A percentile compares a stretch with the other conserved stretches of the same genome.
Evolutionary conservation across 2,797 vertebrate species (phyloP).

Genomic region (Anguilla megastoma): DNA sequence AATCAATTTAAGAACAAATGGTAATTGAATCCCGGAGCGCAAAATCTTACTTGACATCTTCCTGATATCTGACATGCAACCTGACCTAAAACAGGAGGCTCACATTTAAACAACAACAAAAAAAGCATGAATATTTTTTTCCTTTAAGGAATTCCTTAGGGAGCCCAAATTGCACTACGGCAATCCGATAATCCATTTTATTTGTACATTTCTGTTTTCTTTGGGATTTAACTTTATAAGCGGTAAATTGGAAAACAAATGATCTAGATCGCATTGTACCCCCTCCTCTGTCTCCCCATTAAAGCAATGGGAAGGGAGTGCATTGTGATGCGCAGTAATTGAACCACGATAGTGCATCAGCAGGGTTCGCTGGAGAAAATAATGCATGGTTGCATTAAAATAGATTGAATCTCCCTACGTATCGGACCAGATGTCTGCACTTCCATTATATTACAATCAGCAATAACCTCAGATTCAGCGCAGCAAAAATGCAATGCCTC

Average conservation of each 20-base stretch:
- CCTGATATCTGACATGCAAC: not conserved
- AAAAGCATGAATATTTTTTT: not conserved
- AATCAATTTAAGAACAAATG: not conserved
- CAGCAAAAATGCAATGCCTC: slow-evolving; percentile 68
- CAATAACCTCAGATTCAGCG: slow-evolving; percentile 75
- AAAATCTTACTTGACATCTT: not conserved
- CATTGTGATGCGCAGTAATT: slow-evolving; percentile 79
- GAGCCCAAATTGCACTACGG: slow-evolving; percentile 4
- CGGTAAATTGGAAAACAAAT: slow-evolving; percentile 73
- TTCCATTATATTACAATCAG: slow-evolving; percentile 80
- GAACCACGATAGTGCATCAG: slow-evolving; percentile 74
- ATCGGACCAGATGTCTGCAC: slow-evolving; percentile 79
- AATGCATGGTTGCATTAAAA: slow-evolving; percentile 73
- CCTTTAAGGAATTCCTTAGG: not conserved
- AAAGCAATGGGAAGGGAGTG: slow-evolving; percentile 77
- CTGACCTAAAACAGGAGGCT: not conserved
- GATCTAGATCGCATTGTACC: slow-evolving; percentile 75
- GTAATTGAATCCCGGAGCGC: not conserved
- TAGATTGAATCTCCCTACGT: slow-evolving; percentile 79
- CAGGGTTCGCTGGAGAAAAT: slow-evolving; percentile 63
- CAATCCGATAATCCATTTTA: slow-evolving; percentile 70
- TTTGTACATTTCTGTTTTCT: slow-evolving; percentile 76
- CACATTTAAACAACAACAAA: slow-evolving; percentile 6
- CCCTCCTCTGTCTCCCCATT: slow-evolving; percentile 76
- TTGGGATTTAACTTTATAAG: slow-evolving; percentile 71